Base-by-base conservation (phyloP, 2,888 invertebrate genomes). In the Microchrysa polita region DNA sequence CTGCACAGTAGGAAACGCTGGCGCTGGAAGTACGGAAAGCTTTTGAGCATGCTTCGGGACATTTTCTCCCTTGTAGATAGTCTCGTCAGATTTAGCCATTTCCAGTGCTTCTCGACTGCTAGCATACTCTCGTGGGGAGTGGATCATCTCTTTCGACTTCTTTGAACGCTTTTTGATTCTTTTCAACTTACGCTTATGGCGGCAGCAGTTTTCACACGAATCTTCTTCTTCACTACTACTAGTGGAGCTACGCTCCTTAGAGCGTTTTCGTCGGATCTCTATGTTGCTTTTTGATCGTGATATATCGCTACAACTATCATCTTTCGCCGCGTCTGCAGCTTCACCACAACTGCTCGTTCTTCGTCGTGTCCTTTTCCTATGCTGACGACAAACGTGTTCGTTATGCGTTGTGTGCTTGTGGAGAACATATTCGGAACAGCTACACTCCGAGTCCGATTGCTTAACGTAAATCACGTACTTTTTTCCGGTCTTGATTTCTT, bases 151-250 rank as follows among this genome's bases (percentile, higher is more conserved):
- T n/a, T 40, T 69, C 4, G 86, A 86, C 76, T 87, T 87, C 57
- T 86, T 85, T 18, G 83, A 82, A 79, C 82, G 84, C 27, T 83
- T 81, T 79, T 84, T 88, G 78, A 69, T 69, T 1, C 69, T 10
- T 16, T 69, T 69, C 1, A 86, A 86, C 76, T 80, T 80, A 40
- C 80, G 81, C 77, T 83, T 83, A 74, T 84, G 84, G 52, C 83
- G 82, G 72, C 84, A 84, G 63, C 84, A 84, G 16, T 84, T 83
- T 74, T 87, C 87, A 77, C 87, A 87, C 1, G 87, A 88, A 61
- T 87, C 87, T 74, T 86, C 86, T 20, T 84, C 86, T 76, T 86
- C 86, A 1, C 75, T 76, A n/a, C 78, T 78, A 1, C 80, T 78
- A 1, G 74, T 76, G 16, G 78, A 79, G 1, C 79, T 78, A 0